Percentiles rank a stretch among this genome's conserved stretches.
phyloP scores from a whole-genome alignment of 2,888 invertebrate genomes.

The Calliphora vomitoria region DNA sequence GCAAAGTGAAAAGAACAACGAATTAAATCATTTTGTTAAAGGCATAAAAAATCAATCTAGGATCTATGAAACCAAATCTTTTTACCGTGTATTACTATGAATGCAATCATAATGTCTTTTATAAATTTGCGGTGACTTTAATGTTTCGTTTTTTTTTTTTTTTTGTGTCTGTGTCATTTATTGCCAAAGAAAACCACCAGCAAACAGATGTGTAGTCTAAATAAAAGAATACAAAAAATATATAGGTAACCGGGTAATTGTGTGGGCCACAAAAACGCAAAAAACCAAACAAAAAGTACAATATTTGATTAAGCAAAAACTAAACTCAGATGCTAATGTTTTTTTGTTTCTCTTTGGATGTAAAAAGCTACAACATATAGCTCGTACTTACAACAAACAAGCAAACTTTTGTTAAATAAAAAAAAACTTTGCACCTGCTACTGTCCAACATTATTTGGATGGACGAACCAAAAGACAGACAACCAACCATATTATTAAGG shows the following conservation, averaged over 20 bases:
- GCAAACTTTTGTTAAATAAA: constrained; percentile 24
- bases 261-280: constrained; percentile 59
- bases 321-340: constrained; percentile 28
- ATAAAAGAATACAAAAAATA: constrained; percentile 28
- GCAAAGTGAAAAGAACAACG: too few species aligned
- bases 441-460: constrained; percentile 16
- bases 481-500: constrained; percentile 56
- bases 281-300: constrained; percentile 34
- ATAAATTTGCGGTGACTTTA: constrained; percentile 55
- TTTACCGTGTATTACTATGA: constrained; percentile 40
- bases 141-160: constrained; percentile 30
- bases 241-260: constrained; percentile 73
- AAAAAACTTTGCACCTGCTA: constrained; percentile 67
- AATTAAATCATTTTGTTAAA: too few species aligned
- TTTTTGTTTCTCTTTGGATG: constrained; percentile 11
- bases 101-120: constrained; percentile 44
- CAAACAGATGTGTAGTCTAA: constrained; percentile 62
- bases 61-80: too few species aligned
- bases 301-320: constrained; percentile 47
- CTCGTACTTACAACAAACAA: neutral
- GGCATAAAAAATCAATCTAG: neutral
- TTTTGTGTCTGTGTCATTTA: constrained; percentile 37
- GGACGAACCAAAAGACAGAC: constrained; percentile 38
- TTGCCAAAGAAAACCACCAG: constrained; percentile 59
- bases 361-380: neutral